Base-by-base conservation (phyloP, 35 echinoderm and acorn worm genomes). In the Lytechinus pictus region DNA sequence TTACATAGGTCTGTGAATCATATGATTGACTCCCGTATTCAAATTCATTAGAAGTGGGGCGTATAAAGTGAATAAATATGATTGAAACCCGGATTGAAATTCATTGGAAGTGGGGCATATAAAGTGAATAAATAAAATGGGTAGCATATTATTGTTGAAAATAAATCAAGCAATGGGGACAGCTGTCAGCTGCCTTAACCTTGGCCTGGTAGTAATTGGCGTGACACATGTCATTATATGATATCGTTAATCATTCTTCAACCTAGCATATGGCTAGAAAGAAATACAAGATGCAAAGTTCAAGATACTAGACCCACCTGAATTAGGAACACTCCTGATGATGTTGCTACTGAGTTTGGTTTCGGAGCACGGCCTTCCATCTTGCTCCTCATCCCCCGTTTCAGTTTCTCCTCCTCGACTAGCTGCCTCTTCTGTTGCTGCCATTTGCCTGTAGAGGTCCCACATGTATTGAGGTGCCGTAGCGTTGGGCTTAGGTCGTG, bases 391-490 rank as follows among this genome's bases (percentile, higher is more conserved):
- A 27, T 93, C 52, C 52, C 55, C 92, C 0, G 28, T 27, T 55
- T 57, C 55, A 10, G 13, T 93, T 54, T 54, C 52, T 21, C 88
- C 88, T 96, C 53, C 11, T 86, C 95, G 52, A 24, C 72, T 27
- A 54, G 53, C 89, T 52, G 54, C 33, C 86, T 95, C 96, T 89
- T 97, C 58, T 66, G 92, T 54, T 19, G 92, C 92, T 11, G 92
- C 57, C 51, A 97, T 57, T 56, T 89, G 94, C 61, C 95, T 94
- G 94, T 99, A 99, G 95, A 99, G 94, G 86, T 99, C 98, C 94
- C 96, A 95, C 98, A 99, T 99, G 58, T 95, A 99, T 93, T 98
- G 98, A 9, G 98, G 98, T 12, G 97, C 98, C 10, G 97, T 97
- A 8, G 97, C 98, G 92, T 98, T 99, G n/a, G 95, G 94, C 52